phyloP scores from a whole-genome alignment of 2,113 vertebrate genomes.

The Cryptoleucopteryx plumbea region DNA sequence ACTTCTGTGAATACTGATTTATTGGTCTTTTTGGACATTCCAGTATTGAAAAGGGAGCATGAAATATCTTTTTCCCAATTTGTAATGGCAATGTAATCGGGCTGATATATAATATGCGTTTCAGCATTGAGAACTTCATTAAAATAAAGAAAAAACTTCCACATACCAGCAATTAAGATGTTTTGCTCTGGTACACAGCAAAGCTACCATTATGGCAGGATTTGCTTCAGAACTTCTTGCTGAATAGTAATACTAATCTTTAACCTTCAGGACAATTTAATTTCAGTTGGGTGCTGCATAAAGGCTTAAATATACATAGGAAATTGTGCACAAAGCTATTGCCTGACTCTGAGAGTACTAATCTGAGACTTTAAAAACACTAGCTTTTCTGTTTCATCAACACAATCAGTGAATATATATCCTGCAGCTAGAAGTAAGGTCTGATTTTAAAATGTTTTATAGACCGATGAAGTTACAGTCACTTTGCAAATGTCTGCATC shows the following conservation, averaged over 20 bases:
- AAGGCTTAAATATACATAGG: not conserved
- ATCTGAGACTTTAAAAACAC: not conserved
- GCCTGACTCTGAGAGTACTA: not conserved
- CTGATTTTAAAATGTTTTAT: not conserved
- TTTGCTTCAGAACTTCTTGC: conserved; percentile 2
- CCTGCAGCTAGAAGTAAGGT: not conserved
- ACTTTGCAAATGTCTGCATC: not conserved
- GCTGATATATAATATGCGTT: not conserved
- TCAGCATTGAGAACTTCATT: not conserved
- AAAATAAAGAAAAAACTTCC: not conserved
- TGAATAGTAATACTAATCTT: not conserved
- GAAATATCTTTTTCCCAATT: conserved; percentile 10
- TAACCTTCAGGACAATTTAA: not conserved
- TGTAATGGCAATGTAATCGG: not conserved
- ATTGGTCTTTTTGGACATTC: not conserved
- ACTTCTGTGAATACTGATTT: not conserved
- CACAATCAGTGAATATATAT: not conserved
- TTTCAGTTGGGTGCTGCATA: not conserved
- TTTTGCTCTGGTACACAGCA: not conserved
- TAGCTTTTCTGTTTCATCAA: conserved; percentile 18
- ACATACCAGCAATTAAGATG: not conserved
- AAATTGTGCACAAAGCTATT: not conserved
- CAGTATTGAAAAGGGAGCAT: not conserved
- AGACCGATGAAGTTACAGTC: not conserved
- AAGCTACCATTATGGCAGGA: not conserved